Conservation (phyloP, 1,140 invertebrate genomes). For the Trypoxylus dichotomus region DNA sequence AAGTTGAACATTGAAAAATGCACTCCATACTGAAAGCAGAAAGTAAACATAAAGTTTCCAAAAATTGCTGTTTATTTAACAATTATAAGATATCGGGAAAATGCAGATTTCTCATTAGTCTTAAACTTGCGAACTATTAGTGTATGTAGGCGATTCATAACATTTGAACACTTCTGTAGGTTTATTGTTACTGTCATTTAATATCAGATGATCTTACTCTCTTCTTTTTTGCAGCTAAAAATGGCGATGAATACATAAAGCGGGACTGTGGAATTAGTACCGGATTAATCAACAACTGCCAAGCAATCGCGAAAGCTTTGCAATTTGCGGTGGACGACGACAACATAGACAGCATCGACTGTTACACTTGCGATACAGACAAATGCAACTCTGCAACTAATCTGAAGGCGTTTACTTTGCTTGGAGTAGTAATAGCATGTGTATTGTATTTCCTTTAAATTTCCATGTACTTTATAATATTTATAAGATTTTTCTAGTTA, state of each 20-base stretch:
- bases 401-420: constrained; percentile 50
- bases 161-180: too few species aligned
- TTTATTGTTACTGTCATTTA: too few species aligned
- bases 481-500: neutral
- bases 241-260: constrained; percentile 52
- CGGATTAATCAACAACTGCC: constrained; percentile 40
- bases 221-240: constrained; percentile 17
- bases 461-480: neutral
- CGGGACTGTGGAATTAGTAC: constrained; percentile 43
- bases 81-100: too few species aligned
- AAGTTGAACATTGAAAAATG: too few species aligned
- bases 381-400: constrained; percentile 40
- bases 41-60: too few species aligned
- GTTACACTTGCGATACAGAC: constrained; percentile 37
- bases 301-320: constrained; percentile 50
- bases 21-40: too few species aligned
- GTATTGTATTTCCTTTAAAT: constrained; percentile 49
- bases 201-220: neutral
- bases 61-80: too few species aligned
- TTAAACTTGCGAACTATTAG: too few species aligned
- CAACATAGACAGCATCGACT: constrained; percentile 32
- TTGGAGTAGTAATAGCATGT: constrained; percentile 53
- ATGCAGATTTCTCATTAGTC: too few species aligned
- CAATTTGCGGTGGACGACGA: constrained; percentile 28
- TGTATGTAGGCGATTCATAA: too few species aligned